These are phyloP conservation scores for Agapornis roseicollis DNA, from an alignment of 2,113 vertebrate species.

Conservation along the genomic window DNA sequence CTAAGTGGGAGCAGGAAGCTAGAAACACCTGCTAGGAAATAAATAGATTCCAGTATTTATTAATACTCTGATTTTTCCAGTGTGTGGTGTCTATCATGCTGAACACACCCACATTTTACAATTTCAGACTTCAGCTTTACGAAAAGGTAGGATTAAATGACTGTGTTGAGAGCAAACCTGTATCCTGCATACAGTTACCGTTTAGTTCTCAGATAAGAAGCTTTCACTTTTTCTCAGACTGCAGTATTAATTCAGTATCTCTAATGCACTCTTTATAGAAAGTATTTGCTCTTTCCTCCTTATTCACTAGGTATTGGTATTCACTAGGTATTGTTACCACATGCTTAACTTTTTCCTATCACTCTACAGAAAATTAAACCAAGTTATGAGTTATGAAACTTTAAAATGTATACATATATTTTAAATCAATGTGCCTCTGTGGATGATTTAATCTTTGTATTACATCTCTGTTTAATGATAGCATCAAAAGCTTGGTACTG, in stretches of 20 bases:
- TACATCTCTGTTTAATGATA: background rate
- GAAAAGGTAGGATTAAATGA: background rate
- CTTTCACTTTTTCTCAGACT: background rate
- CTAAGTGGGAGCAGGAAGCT: background rate
- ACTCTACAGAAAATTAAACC: background rate
- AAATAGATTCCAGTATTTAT: background rate
- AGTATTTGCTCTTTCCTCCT: background rate
- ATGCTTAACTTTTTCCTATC: background rate
- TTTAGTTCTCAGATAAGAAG: background rate
- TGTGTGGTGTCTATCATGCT: background rate
- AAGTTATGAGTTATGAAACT: background rate
- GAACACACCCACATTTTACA: background rate
- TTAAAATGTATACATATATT: background rate
- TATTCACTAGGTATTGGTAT: background rate
- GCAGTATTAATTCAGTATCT: background rate
- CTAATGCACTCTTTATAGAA: background rate
- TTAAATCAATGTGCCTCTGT: background rate
- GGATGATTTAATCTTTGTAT: background rate
- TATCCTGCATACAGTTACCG: background rate
- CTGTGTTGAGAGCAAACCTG: background rate
- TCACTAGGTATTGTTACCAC: fast-evolving
- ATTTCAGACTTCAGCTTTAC: background rate
- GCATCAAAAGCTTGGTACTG: background rate
- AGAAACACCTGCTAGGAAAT: background rate
- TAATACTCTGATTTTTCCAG: background rate